Evolutionary conservation across 2,888 invertebrate genomes (phyloP).

Genomic region (Cantharis flavilabris): DNA sequence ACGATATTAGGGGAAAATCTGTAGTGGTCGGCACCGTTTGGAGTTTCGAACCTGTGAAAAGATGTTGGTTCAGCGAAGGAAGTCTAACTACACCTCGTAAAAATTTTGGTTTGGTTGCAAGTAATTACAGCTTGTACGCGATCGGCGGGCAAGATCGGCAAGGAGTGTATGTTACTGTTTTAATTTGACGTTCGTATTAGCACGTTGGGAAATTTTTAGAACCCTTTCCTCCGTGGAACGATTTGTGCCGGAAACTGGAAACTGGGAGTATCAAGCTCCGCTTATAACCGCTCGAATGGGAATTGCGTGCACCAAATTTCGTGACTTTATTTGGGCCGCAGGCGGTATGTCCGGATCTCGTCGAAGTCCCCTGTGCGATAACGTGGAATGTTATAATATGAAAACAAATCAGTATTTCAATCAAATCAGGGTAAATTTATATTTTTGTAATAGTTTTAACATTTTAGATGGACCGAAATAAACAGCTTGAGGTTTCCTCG

Average conservation of each 20-base stretch:
- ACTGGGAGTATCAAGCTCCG: constrained; percentile 64
- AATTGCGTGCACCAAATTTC: constrained; percentile 64
- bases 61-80: constrained; percentile 68
- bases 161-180: constrained; percentile 51
- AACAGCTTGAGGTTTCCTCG: constrained; percentile 60
- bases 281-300: constrained; percentile 67
- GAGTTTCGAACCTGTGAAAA: constrained; percentile 69
- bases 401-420: constrained; percentile 61
- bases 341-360: constrained; percentile 70
- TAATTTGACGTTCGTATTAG: neutral
- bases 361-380: constrained; percentile 61
- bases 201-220: constrained; percentile 46
- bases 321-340: constrained; percentile 72
- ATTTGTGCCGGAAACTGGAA: constrained; percentile 62
- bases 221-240: constrained; percentile 66
- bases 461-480: constrained; percentile 63
- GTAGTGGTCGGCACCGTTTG: constrained; percentile 67
- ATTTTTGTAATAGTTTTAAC: neutral
- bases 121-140: constrained; percentile 68
- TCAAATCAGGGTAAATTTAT: neutral
- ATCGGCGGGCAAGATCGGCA: constrained; percentile 72
- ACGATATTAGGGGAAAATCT: constrained; percentile 61
- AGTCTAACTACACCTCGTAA: constrained; percentile 65
- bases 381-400: constrained; percentile 68
- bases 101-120: constrained; percentile 72